Conservation (phyloP, 2,113 vertebrate species). For the Cyprinus carpio region DNA sequence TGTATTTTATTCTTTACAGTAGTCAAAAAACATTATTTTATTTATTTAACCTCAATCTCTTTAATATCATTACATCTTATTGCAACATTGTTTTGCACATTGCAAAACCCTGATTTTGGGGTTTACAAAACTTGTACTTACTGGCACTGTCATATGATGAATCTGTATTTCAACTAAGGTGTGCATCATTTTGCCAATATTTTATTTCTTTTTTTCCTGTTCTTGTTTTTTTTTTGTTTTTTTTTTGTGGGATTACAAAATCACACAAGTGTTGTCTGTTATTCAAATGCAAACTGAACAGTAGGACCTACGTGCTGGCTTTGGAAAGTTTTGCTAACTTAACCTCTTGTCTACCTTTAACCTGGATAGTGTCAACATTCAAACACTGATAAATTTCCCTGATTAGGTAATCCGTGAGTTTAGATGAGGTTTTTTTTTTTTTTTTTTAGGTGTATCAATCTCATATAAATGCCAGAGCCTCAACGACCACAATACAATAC, state of each 20-base stretch:
- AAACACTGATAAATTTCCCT: slow-evolving; percentile 13
- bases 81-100: neutral
- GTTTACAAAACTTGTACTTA: neutral
- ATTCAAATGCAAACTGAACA: neutral
- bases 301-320: neutral
- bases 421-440: neutral
- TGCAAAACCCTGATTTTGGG: neutral
- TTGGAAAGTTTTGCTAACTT: neutral
- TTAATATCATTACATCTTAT: neutral
- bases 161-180: neutral
- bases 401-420: slow-evolving; percentile 42
- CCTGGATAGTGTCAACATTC: slow-evolving; percentile 17
- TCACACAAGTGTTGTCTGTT: neutral
- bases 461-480: slow-evolving; percentile 61
- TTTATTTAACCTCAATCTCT: neutral
- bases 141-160: neutral
- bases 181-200: neutral
- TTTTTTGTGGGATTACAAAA: neutral
- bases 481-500: neutral
- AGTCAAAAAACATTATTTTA: too few species aligned
- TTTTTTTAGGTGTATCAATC: neutral
- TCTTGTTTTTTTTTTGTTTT: neutral
- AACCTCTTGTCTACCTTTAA: neutral
- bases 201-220: neutral
- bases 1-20: neutral